Evolutionary conservation across 2,113 vertebrate genomes (phyloP).

Genomic region (Protobothrops flavoviridis): DNA sequence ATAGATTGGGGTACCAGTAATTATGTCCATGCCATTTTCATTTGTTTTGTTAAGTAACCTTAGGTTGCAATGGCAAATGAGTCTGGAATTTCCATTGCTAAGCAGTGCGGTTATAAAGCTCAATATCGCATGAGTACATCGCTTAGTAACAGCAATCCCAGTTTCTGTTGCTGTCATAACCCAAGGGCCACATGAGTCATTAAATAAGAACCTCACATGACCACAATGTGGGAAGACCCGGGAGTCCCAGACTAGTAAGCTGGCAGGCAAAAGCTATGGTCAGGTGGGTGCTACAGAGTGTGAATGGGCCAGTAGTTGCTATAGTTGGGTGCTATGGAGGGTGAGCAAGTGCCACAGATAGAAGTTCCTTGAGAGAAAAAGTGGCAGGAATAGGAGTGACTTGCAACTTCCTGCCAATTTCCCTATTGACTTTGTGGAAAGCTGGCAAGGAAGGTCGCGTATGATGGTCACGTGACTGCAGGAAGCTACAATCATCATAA

Average conservation of each 20-base stretch:
- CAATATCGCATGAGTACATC: background rate
- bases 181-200: background rate
- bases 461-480: background rate
- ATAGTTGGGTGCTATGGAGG: background rate
- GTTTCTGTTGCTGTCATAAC: background rate
- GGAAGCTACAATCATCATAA: background rate
- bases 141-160: background rate
- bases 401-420: background rate
- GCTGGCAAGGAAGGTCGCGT: background rate
- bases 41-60: background rate
- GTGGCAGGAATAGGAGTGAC: background rate
- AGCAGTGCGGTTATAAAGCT: background rate
- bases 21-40: background rate
- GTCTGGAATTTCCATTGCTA: background rate
- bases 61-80: background rate
- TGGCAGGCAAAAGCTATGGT: background rate
- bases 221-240: background rate
- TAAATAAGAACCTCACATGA: background rate
- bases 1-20: background rate
- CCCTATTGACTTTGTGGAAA: background rate
- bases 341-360: background rate
- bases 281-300: background rate
- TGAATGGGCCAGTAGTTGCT: background rate
- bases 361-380: background rate
- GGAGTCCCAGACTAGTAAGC: background rate